A percentile compares a stretch with the other conserved stretches of the same genome.
Evolutionary conservation across 2,888 invertebrate genomes (phyloP).

Genomic region (Pristionchus entomophagus): DNA sequence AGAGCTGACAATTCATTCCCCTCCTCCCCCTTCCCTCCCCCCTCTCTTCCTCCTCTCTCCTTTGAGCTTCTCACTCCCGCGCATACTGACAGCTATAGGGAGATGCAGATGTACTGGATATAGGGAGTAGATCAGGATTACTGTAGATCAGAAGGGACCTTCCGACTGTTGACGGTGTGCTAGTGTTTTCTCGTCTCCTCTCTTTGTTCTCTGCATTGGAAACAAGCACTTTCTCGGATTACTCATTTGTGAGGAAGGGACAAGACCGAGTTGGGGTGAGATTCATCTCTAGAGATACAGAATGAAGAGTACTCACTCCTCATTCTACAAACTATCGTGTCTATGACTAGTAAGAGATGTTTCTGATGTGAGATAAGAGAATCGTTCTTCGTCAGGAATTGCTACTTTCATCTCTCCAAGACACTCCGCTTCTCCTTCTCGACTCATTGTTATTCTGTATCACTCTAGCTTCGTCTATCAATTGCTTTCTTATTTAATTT

Average conservation of each 20-base stretch:
- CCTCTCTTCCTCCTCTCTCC: background rate
- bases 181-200: background rate
- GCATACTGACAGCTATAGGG: conserved; percentile 1
- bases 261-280: background rate
- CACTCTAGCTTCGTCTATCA: background rate
- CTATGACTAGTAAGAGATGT: no score
- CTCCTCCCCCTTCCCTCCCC: background rate
- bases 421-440: background rate
- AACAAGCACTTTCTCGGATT: conserved; percentile 41
- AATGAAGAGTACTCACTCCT: no score
- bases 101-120: conserved; percentile 27
- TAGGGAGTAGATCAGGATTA: background rate
- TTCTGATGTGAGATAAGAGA: no score
- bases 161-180: background rate
- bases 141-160: conserved; percentile 1
- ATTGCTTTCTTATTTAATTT: no score
- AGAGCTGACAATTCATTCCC: conserved; percentile 49
- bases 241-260: conserved; percentile 13
- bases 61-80: background rate
- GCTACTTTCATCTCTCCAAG: background rate
- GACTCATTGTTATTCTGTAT: background rate
- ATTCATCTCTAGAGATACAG: no score
- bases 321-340: no score
- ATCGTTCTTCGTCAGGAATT: no score
- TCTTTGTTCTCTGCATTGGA: conserved; percentile 14